Conservation (phyloP, 2,113 vertebrate species). For the Fregata magnificens region DNA sequence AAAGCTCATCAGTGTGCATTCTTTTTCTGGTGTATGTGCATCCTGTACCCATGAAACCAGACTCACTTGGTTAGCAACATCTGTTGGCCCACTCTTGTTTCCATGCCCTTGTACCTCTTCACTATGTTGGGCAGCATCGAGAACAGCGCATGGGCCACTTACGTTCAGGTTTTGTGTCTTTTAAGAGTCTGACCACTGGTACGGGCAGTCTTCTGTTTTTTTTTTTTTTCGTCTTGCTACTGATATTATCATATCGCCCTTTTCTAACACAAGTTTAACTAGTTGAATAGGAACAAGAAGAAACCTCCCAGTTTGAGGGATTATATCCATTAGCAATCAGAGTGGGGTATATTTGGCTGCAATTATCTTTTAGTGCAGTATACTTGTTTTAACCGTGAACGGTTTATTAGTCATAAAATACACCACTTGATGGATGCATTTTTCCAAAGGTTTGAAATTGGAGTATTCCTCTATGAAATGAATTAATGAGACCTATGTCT, state of each 20-base stretch:
- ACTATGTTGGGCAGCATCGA: background rate
- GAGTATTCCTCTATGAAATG: background rate
- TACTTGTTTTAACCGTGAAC: background rate
- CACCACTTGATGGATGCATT: background rate
- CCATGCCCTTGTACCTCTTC: background rate
- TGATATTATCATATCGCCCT: background rate
- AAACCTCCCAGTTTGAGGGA: background rate
- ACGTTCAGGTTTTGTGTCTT: background rate
- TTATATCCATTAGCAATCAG: background rate
- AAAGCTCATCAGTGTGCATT: background rate
- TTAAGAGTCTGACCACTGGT: background rate
- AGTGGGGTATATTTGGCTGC: background rate
- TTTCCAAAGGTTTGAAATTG: background rate
- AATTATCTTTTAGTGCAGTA: background rate
- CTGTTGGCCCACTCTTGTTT: background rate
- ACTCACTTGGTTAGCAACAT: background rate
- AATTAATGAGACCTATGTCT: background rate
- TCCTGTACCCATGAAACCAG: background rate
- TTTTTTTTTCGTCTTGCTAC: background rate
- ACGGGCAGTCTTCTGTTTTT: background rate
- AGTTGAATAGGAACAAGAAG: background rate
- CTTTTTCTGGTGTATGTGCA: background rate
- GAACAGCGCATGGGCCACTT: background rate
- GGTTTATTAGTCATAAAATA: background rate
- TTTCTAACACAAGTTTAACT: background rate